Evolutionary conservation across 2,888 invertebrate species (phyloP).

Genomic region (Lucinisca nassula): DNA sequence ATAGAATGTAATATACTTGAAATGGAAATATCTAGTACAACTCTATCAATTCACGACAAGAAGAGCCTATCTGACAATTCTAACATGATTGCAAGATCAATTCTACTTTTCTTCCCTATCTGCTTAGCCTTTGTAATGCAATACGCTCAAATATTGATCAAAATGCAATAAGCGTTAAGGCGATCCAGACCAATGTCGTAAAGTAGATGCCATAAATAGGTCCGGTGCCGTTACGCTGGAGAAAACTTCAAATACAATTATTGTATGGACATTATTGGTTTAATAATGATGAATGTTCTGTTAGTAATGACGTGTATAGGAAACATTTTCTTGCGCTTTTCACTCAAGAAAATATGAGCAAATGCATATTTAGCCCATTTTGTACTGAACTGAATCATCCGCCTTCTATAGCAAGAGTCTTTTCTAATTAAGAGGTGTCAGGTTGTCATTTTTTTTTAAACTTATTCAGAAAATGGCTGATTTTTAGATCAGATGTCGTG

Average conservation of each 20-base stretch:
- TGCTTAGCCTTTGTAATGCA: conserved; percentile 11
- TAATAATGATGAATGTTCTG: not conserved
- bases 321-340: not conserved
- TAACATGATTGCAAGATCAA: conserved; percentile 3
- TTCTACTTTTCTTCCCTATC: not conserved
- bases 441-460: no score
- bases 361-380: not conserved
- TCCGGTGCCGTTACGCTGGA: conserved; percentile 53
- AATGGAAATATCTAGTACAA: not conserved
- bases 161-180: not conserved
- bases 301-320: not conserved
- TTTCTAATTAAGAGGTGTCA: no score
- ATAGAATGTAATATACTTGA: conserved; percentile 8
- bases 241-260: not conserved
- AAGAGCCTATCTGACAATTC: not conserved
- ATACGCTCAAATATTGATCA: conserved; percentile 11
- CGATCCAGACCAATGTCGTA: conserved; percentile 54
- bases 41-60: conserved; percentile 9
- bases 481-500: no score
- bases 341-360: not conserved
- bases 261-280: not conserved
- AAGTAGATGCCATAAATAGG: conserved; percentile 53
- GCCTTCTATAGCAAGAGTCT: no score
- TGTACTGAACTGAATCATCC: no score
- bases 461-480: no score